Evolutionary conservation across 2,113 vertebrate genomes (phyloP), one percentile per base, ranked within the genome.

Genomic region (Dolichallabes microphthalmus): DNA sequence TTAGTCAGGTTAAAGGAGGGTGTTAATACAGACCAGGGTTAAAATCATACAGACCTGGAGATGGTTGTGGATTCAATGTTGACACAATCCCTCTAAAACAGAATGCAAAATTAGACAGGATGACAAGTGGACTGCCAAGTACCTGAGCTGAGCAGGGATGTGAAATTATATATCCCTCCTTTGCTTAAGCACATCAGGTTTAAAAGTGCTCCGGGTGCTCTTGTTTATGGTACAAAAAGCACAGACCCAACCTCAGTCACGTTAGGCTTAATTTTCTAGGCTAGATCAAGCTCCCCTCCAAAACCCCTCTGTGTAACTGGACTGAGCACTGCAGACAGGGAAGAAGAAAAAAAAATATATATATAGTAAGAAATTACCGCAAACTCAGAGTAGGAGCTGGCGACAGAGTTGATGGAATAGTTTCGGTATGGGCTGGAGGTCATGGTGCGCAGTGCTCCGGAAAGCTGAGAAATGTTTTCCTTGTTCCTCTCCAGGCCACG

Each of bases 301-400:
- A 74, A 61, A 52, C 52, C 35, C 53, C 73, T 32, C 75, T 27
- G 76, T 88, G 19, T 85, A 87, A 89, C 90, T 91, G 91, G 91
- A 90, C 92, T 91, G 92, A 69, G 91, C 87, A 91, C 90, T 89
- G 82, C 80, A 90, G 27, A 79, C 3, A 14, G 30, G 17, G 19
- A 58, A 0, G 2, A 25, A 86, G 8, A 39, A 45, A 7, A 45
- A 45, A 45, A 8, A 45, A 45, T 45, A 45, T n/a, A 39, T 39
- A 39, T 39, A 39, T 6, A 39, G 39, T 39, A 6, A 6, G 39
- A 39, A 93, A 95, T 98, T 98, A 99, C 98, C 96, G 94, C 95
- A 96, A 99, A 98, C 90, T 97, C 96, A 30, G 96, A 95, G 95
- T 98, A 99, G 95, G 96, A 97, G 95, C 95, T 96, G 92, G 96